Evolutionary conservation across 1,140 invertebrate genomes (phyloP).

Genomic region (Drosophila repleta): DNA sequence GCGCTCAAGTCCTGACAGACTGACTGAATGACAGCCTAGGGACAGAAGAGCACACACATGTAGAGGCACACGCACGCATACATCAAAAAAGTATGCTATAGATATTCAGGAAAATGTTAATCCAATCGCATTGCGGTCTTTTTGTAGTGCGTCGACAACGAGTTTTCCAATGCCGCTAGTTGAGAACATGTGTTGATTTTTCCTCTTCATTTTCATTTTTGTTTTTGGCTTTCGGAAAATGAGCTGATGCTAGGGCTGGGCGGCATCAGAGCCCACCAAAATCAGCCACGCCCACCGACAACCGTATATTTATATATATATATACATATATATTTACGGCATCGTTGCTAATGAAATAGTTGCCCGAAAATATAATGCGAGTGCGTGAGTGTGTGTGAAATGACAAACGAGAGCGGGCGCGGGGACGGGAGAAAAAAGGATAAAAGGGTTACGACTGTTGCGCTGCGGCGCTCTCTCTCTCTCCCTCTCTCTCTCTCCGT

Average conservation of each 20-base stretch:
- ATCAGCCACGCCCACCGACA: constrained; percentile 13
- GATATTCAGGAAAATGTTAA: constrained; percentile 71
- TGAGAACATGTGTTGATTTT: constrained; percentile 66
- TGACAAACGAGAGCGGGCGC: constrained; percentile 17
- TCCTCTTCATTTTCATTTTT: neutral
- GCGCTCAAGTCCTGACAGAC: constrained; percentile 14
- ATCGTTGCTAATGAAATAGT: constrained; percentile 69
- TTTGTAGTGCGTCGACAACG: constrained; percentile 61
- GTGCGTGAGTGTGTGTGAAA: constrained; percentile 20
- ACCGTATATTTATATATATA: neutral
- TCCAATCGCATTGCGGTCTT: constrained; percentile 79
- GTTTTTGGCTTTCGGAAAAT: neutral
- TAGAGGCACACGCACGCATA: neutral
- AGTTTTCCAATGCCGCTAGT: constrained; percentile 19
- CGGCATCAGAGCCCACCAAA: constrained; percentile 12
- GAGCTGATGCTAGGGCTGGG: too few species aligned
- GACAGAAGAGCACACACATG: neutral
- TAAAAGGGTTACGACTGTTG: constrained; percentile 45
- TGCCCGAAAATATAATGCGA: constrained; percentile 33
- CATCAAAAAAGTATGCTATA: constrained; percentile 53
- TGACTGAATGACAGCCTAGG: constrained; percentile 33
- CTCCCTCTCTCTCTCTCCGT: too few species aligned
- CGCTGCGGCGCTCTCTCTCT: too few species aligned
- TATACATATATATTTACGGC: constrained; percentile 30
- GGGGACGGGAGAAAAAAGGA: constrained; percentile 36